A percentile compares a stretch with the other conserved stretches of the same genome.
Evolutionary conservation across 1,140 invertebrate genomes (phyloP).

Genomic region (Bicyclus anynana): DNA sequence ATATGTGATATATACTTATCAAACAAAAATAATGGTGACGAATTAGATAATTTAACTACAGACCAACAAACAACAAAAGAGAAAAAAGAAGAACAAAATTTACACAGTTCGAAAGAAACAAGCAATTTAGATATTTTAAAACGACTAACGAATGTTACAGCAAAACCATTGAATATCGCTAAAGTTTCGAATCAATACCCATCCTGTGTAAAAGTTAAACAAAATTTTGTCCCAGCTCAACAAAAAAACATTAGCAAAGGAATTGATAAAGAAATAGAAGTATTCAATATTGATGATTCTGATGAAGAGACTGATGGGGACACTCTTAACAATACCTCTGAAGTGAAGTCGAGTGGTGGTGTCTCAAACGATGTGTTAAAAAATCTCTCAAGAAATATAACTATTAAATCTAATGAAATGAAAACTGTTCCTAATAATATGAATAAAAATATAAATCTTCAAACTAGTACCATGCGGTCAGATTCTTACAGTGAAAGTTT

Average conservation of each 20-base stretch:
- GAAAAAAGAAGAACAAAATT: conserved; percentile 11
- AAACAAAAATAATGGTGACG: not conserved
- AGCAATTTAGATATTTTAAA: conserved; percentile 45
- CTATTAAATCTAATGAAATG: conserved; percentile 33
- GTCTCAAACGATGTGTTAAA: conserved; percentile 23
- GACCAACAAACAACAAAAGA: conserved; percentile 14
- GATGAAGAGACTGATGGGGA: conserved; percentile 37
- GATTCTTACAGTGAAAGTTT: not conserved
- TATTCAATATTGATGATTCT: conserved; percentile 65
- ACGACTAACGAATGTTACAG: conserved; percentile 48
- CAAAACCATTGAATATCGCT: conserved; percentile 37
- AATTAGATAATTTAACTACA: not conserved
- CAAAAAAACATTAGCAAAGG: conserved; percentile 19
- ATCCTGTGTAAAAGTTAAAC: not conserved
- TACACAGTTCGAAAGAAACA: conserved; percentile 15
- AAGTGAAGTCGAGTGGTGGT: conserved; percentile 8
- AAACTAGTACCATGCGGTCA: not conserved
- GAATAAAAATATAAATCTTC: conserved; percentile 14
- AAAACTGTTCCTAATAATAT: conserved; percentile 4
- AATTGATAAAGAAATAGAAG: conserved; percentile 49
- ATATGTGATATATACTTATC: not conserved
- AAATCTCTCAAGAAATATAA: conserved; percentile 44
- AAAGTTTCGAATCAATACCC: conserved; percentile 18
- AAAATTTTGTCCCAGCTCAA: not conserved
- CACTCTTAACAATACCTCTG: conserved; percentile 13